Evolutionary conservation across 1,140 invertebrate genomes (phyloP).

Genomic region (Dysdera silvatica): DNA sequence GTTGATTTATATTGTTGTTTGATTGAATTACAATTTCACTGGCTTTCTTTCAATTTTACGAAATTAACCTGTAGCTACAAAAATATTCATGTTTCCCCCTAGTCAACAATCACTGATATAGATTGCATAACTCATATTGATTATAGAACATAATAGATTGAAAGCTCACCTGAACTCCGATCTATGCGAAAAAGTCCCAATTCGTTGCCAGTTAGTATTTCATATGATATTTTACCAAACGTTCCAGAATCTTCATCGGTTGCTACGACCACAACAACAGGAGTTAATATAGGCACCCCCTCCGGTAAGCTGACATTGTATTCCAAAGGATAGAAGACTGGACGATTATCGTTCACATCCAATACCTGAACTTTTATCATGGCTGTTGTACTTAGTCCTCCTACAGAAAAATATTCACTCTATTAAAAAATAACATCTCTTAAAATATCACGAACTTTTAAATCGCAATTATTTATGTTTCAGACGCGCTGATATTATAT

Average conservation of each 20-base stretch:
- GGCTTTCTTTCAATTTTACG: too few relatives aligned
- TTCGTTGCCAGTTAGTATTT: conserved; percentile 71
- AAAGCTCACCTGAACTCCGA: conserved; percentile 62
- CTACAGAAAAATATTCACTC: conserved; percentile 55
- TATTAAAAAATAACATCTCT: conserved; percentile 4
- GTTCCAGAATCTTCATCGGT: conserved; percentile 75
- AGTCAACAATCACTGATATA: too few relatives aligned
- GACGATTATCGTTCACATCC: conserved; percentile 90
- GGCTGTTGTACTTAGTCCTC: conserved; percentile 81
- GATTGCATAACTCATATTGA: too few relatives aligned
- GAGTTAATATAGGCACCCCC: conserved; percentile 42
- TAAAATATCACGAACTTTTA: not conserved
- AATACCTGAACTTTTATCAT: conserved; percentile 83
- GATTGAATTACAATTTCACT: too few relatives aligned
- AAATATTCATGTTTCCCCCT: too few relatives aligned
- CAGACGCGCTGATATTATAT: not conserved
- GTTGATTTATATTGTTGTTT: too few relatives aligned
- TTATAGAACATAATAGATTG: not conserved
- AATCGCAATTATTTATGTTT: not conserved
- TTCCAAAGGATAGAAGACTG: conserved; percentile 71
- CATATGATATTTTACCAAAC: conserved; percentile 64
- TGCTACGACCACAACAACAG: conserved; percentile 61
- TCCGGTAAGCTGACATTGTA: conserved; percentile 80
- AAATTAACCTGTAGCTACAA: too few relatives aligned
- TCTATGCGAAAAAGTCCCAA: conserved; percentile 75